Percentiles rank a stretch among this genome's conserved stretches.
Evolutionary conservation across 1,140 invertebrate species (phyloP).

Genomic region (Ceratosolen fusciceps): DNA sequence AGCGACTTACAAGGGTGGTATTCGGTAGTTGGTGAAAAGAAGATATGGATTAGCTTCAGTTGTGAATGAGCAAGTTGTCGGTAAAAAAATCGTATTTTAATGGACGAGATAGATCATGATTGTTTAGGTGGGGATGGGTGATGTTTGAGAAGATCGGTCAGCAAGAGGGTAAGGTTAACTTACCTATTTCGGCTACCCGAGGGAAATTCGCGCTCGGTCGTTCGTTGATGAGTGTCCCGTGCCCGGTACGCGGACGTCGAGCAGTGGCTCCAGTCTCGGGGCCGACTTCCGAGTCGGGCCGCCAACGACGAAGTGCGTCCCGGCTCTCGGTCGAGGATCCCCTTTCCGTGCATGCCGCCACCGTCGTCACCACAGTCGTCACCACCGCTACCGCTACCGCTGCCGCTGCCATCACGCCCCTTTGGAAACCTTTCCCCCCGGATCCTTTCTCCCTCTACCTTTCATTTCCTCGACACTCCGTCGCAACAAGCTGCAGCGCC

Average conservation of each 20-base stretch:
- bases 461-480: too few species aligned
- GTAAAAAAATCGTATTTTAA: too few species aligned
- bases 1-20: too few species aligned
- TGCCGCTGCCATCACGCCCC: neutral
- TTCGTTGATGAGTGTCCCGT: constrained; percentile 50
- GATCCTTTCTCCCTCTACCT: neutral
- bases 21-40: too few species aligned
- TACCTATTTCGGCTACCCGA: neutral
- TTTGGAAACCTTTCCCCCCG: neutral
- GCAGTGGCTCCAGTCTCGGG: constrained; percentile 15
- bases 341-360: constrained; percentile 55
- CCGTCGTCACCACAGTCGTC: neutral
- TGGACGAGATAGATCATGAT: neutral
- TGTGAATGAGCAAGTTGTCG: too few species aligned
- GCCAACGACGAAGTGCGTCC: constrained; percentile 54
- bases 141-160: neutral
- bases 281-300: constrained; percentile 50
- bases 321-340: constrained; percentile 59
- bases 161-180: neutral
- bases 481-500: neutral
- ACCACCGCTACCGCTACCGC: constrained; percentile 6
- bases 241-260: neutral
- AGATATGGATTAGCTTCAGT: too few species aligned
- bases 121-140: too few species aligned
- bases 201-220: neutral